These are phyloP conservation scores for Poecilia velifera DNA, from an alignment of 2,797 vertebrate species.

Conservation along the genomic window DNA sequence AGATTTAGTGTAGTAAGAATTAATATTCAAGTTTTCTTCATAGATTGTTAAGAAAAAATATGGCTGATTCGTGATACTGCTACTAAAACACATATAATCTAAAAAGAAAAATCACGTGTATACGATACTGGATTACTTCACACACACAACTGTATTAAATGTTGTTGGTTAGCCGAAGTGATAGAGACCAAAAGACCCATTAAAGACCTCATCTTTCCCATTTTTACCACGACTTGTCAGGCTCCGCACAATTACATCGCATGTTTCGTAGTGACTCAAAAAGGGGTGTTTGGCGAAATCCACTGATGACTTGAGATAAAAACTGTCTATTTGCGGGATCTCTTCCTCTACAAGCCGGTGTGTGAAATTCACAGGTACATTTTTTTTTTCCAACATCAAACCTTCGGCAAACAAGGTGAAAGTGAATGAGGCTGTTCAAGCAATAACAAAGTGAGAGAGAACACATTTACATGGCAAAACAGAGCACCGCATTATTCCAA, in stretches of 20 bases:
- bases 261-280: background rate
- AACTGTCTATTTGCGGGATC: constrained; percentile 38
- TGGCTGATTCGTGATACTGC: background rate
- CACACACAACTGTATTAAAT: background rate
- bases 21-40: background rate
- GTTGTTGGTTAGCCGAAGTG: background rate
- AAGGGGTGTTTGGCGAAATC: constrained; percentile 3
- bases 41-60: background rate
- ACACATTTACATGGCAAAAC: constrained; percentile 84
- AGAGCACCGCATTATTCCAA: constrained; percentile 82
- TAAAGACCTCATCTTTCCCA: background rate
- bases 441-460: constrained; percentile 79
- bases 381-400: constrained; percentile 61
- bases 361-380: constrained; percentile 64
- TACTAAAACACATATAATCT: background rate
- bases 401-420: constrained; percentile 76
- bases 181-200: background rate
- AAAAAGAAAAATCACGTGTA: background rate
- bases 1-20: background rate
- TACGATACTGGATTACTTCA: background rate
- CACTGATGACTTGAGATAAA: constrained; percentile 27
- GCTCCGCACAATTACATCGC: background rate
- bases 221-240: background rate
- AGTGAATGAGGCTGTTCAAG: constrained; percentile 75
- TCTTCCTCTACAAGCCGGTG: constrained; percentile 26